Conservation (phyloP, 2,797 vertebrate species). For the Nyctalus aviator region DNA sequence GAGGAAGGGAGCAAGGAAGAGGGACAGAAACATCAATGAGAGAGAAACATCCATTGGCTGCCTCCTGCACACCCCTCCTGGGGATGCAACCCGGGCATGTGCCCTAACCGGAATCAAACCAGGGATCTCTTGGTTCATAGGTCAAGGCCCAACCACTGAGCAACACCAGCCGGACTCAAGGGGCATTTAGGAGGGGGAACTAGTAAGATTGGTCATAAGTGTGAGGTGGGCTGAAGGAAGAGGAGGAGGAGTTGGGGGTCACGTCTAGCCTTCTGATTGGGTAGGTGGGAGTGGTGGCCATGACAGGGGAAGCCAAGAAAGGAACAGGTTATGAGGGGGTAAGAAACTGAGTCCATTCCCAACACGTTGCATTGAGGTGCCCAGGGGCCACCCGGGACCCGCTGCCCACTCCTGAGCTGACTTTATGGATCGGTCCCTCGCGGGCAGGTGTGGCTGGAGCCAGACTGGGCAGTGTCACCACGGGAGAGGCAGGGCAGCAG, state of each 20-base stretch:
- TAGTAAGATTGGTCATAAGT: background rate
- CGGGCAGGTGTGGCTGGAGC: background rate
- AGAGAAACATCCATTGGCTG: no score
- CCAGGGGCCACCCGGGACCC: background rate
- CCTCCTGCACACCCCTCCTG: no score
- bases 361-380: rapidly evolving
- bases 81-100: no score
- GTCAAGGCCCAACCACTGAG: no score
- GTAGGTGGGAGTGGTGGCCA: background rate
- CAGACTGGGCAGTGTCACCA: background rate
- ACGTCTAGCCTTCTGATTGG: background rate
- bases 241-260: background rate
- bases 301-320: background rate
- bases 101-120: no score
- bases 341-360: background rate
- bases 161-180: background rate
- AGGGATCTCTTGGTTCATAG: no score
- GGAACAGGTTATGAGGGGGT: background rate
- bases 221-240: background rate
- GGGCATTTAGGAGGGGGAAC: background rate
- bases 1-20: no score
- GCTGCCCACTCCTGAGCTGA: background rate
- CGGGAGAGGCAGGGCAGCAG: background rate
- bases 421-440: background rate
- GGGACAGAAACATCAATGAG: no score